phyloP scores from a whole-genome alignment of 2,113 vertebrate species.

The Synchiropus splendidus region DNA sequence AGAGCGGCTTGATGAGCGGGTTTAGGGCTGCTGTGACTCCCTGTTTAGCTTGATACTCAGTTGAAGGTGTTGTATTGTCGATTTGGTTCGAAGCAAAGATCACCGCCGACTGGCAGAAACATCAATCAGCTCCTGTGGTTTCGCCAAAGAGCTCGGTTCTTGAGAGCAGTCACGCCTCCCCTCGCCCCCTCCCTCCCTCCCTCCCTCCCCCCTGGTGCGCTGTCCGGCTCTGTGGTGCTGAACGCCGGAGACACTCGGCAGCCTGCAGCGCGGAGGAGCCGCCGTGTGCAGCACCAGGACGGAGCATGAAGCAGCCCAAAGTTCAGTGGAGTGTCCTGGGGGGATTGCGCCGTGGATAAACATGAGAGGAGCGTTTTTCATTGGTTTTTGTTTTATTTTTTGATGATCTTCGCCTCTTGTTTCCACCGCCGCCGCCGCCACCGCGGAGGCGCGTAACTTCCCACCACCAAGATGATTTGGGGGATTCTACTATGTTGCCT shows the following conservation, averaged over 20 bases:
- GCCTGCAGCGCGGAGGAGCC: constrained; percentile 45
- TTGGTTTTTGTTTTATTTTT: constrained; percentile 26
- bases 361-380: constrained; percentile 14
- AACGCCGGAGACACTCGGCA: constrained; percentile 36
- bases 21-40: no score
- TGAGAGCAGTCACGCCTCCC: constrained; percentile 44
- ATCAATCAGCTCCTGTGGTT: constrained; percentile 14
- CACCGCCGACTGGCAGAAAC: no score
- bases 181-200: constrained; percentile 22
- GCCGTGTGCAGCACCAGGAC: constrained; percentile 34
- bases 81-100: no score
- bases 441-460: constrained; percentile 26
- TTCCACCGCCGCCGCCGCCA: no score
- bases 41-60: no score
- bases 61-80: no score
- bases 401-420: background rate
- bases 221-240: constrained; percentile 63
- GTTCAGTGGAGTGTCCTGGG: constrained; percentile 26
- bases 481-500: constrained; percentile 54
- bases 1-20: no score
- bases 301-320: constrained; percentile 32
- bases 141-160: constrained; percentile 45
- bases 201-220: constrained; percentile 62
- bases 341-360: constrained; percentile 25
- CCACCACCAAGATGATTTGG: constrained; percentile 63